phyloP scores from a whole-genome alignment of 2,797 vertebrate genomes.

The Micromesistius poutassou region DNA sequence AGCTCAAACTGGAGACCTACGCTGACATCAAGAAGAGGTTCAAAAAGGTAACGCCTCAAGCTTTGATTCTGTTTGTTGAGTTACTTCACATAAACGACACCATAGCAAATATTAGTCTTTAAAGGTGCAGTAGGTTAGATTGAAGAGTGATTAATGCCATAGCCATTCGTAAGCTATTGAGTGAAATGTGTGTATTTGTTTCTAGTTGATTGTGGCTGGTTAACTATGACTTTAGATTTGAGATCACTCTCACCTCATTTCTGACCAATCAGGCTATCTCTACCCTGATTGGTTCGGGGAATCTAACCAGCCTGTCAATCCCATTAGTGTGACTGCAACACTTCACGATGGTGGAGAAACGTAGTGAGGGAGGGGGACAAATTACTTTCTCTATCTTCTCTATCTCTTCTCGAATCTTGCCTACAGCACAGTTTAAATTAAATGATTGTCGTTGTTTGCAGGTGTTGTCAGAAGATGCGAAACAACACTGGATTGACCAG shows the following conservation, averaged over 20 bases:
- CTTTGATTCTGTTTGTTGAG: not conserved
- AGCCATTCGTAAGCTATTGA: not conserved
- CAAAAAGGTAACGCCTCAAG: conserved; percentile 82
- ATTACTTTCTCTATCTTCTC: not conserved
- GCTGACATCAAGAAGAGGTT: conserved; percentile 95
- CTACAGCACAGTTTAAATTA: not conserved
- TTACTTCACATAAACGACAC: not conserved
- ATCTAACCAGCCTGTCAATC: not conserved
- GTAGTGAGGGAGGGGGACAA: not conserved
- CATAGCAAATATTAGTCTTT: not conserved
- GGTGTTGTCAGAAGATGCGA: conserved; percentile 92
- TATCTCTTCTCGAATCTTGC: not conserved
- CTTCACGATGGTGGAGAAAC: not conserved
- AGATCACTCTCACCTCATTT: not conserved
- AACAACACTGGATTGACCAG: conserved; percentile 92
- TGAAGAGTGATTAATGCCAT: not conserved
- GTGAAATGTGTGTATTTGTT: not conserved
- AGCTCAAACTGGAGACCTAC: conserved; percentile 92
- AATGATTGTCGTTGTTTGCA: conserved; percentile 41
- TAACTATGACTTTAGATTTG: not conserved
- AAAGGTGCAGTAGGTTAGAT: not conserved
- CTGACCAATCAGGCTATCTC: no score
- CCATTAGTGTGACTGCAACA: not conserved
- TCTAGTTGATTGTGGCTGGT: not conserved
- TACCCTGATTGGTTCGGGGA: not conserved